Percentiles rank a stretch among this genome's conserved stretches.
Evolutionary conservation across 2,797 vertebrate genomes (phyloP).

Genomic region (Gallinago solitaria): DNA sequence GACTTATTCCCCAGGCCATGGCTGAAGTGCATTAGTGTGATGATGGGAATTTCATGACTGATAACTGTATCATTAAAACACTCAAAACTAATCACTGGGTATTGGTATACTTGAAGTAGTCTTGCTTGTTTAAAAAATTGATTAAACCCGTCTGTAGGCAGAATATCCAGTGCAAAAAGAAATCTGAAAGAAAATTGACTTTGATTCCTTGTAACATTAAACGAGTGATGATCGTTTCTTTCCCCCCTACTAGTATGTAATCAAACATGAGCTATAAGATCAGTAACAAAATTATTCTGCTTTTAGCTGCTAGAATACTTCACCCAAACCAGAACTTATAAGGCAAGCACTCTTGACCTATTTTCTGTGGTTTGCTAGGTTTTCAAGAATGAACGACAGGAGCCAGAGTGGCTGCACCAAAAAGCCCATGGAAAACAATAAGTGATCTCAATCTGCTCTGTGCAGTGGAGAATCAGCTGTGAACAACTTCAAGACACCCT

Average conservation of each 20-base stretch:
- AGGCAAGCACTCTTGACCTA: background rate
- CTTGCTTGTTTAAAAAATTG: background rate
- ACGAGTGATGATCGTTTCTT: background rate
- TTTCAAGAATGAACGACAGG: constrained; percentile 15
- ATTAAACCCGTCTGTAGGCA: constrained; percentile 20
- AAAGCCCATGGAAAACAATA: constrained; percentile 5
- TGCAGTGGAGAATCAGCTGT: constrained; percentile 32
- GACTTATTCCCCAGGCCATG: background rate
- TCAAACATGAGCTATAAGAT: background rate
- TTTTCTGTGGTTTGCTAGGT: constrained; percentile 37
- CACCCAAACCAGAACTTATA: background rate
- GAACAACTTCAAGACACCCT: constrained; percentile 19
- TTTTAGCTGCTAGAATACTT: background rate
- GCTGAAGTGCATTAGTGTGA: background rate
- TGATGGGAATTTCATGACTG: constrained; percentile 6
- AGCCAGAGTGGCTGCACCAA: background rate
- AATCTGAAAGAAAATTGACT: constrained; percentile 1
- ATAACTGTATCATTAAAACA: constrained; percentile 4
- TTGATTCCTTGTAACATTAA: constrained; percentile 1
- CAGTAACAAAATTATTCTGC: constrained; percentile 29
- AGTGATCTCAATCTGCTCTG: constrained; percentile 5
- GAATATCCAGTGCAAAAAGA: background rate
- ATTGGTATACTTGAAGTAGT: background rate
- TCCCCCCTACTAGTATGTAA: background rate
- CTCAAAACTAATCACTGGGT: background rate